Evolutionary conservation across 2,888 invertebrate genomes (phyloP), one percentile per base, ranked within the genome.

Genomic region (Pristionchus arcanus): DNA sequence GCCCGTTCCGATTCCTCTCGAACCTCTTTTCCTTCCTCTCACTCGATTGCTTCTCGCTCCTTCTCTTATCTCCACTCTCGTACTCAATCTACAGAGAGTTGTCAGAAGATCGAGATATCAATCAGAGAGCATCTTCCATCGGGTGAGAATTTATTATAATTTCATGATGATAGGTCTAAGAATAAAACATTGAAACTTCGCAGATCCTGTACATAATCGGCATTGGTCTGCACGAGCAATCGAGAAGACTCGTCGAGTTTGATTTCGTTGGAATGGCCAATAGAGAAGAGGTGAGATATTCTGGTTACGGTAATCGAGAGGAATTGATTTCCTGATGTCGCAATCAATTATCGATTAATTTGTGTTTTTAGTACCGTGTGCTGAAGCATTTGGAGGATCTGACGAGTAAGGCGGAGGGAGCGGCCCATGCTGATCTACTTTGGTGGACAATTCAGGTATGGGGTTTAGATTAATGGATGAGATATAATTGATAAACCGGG

Each of bases 121-220:
- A 13, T 93, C 93, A 68, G 95, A 95, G 86, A 90, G 93, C 11
- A 91, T 95, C 5, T 91, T 95, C 55, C 94, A 95, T 87, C 91
- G 94, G 83, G 91, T 92, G 55, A 59, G 42, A 9, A 49, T 13
- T 49, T 49, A 49, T 49, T 49, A 9, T 3, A 49, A 11, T 49
- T 49, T 9, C 31, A n/a, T 4, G 25, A 37, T 66, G 5, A 42
- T 16, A 42, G 16, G 68, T 15, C 49, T 63, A n/a, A 5, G 13
- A 9, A 28, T 53, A 49, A 83, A 42, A 15, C n/a, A 49, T 13
- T 83, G 49, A 11, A 7, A 9, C 16, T n/a, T 31, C 31, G 5
- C n/a, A 91, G 90, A 90, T 90, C 3, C 91, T 95, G 7, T 94
- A 92, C 90, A 88, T 95, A 7, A 91, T 94, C 55, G 94, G 93